phyloP scores from a whole-genome alignment of 2,113 vertebrate genomes.

The Tragelaphus buxtoni region DNA sequence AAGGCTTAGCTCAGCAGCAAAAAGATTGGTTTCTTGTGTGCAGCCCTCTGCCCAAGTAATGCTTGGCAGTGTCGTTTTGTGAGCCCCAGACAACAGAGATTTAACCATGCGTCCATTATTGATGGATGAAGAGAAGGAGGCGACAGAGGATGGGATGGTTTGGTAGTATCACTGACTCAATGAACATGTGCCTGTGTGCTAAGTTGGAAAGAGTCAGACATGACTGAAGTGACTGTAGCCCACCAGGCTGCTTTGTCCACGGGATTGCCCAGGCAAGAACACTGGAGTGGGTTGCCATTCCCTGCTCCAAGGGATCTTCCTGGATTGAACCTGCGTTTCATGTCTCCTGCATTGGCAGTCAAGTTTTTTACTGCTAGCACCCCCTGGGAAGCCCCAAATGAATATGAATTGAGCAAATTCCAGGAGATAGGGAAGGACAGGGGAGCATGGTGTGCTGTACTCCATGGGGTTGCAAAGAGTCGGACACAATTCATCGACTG shows the following conservation, averaged over 20 bases:
- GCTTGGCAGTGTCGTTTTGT: background rate
- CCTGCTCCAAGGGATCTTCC: background rate
- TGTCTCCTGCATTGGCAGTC: background rate
- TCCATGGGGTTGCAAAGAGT: background rate
- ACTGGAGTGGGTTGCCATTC: background rate
- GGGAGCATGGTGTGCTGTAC: background rate
- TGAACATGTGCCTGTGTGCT: background rate
- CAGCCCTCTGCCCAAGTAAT: background rate
- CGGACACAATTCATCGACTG: fast-evolving
- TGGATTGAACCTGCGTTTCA: background rate
- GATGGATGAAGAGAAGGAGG: background rate
- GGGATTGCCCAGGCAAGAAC: background rate
- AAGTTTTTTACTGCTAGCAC: background rate
- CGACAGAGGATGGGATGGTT: background rate
- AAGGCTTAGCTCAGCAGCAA: background rate
- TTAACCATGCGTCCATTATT: background rate
- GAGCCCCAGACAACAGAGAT: background rate
- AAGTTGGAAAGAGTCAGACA: background rate
- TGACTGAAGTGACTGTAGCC: background rate
- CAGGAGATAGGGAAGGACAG: background rate
- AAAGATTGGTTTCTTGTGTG: background rate
- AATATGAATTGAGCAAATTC: background rate
- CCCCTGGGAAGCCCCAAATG: background rate
- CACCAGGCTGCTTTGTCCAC: background rate
- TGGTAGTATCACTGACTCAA: background rate